Evolutionary conservation across 35 echinoderm and acorn worm species (phyloP).

Genomic region (Holothuria glaberrima): DNA sequence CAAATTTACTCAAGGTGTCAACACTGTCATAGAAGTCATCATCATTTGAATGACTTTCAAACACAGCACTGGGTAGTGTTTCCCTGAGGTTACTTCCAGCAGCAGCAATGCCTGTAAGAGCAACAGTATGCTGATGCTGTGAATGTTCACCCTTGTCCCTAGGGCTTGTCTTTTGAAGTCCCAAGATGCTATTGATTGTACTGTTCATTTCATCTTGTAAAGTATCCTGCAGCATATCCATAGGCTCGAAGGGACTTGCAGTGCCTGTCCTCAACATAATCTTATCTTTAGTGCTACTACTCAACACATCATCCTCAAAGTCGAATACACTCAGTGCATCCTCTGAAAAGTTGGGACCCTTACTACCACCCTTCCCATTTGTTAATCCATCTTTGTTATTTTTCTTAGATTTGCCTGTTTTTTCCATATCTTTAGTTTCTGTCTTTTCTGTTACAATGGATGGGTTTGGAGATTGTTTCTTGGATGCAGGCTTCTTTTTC

Average conservation of each 20-base stretch:
- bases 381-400: conserved; percentile 21
- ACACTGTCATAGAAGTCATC: conserved; percentile 67
- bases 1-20: conserved; percentile 54
- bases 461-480: background rate
- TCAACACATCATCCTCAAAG: conserved; percentile 38
- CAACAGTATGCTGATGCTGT: background rate
- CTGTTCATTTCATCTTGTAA: conserved; percentile 87
- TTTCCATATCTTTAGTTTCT: background rate
- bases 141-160: background rate
- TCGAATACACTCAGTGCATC: conserved; percentile 45
- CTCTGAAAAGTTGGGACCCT: background rate
- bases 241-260: background rate
- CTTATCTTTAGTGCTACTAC: background rate
- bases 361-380: conserved; percentile 23
- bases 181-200: conserved; percentile 90
- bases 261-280: conserved; percentile 14
- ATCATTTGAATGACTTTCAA: conserved; percentile 57
- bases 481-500: conserved; percentile 10
- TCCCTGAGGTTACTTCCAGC: conserved; percentile 8
- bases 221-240: conserved; percentile 46
- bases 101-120: background rate
- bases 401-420: background rate
- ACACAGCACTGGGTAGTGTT: conserved; percentile 41
- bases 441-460: background rate
- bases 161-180: conserved; percentile 57